Conservation (phyloP, 2,888 invertebrate species). For the Tuta absoluta region DNA sequence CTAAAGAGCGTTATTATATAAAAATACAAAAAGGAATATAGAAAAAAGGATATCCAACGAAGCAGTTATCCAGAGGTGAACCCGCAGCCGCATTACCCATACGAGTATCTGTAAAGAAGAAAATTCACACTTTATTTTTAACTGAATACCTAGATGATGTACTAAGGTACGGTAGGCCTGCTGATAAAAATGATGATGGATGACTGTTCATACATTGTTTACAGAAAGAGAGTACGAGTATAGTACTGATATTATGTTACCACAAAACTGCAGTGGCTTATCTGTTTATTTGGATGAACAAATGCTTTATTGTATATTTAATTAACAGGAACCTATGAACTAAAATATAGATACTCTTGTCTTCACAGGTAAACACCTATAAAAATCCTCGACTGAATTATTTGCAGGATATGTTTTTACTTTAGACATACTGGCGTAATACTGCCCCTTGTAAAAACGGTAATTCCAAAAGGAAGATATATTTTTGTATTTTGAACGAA, state of each 20-base stretch:
- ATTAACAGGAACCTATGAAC: not conserved
- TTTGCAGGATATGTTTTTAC: too few relatives aligned
- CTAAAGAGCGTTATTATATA: not conserved
- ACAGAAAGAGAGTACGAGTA: not conserved
- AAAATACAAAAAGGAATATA: too few relatives aligned
- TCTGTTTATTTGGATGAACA: not conserved
- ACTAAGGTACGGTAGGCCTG: not conserved
- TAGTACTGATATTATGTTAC: not conserved
- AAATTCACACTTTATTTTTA: not conserved
- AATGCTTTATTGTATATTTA: not conserved
- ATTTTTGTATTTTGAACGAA: too few relatives aligned
- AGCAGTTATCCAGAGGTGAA: not conserved
- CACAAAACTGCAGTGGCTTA: not conserved
- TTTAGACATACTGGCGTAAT: too few relatives aligned
- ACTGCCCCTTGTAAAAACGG: too few relatives aligned
- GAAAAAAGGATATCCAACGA: slow-evolving; percentile 1
- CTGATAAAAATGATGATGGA: not conserved
- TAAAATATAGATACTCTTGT: not conserved
- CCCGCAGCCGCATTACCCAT: not conserved
- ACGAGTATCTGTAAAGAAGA: not conserved
- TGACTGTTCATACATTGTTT: slow-evolving; percentile 10
- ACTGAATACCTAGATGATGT: not conserved
- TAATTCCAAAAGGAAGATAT: too few relatives aligned
- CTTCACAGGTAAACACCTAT: not conserved
- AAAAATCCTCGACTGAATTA: too few relatives aligned